Evolutionary conservation across 1,140 invertebrate species (phyloP), one percentile per base, ranked within the genome.

Genomic region (Diabrotica undecimpunctata): DNA sequence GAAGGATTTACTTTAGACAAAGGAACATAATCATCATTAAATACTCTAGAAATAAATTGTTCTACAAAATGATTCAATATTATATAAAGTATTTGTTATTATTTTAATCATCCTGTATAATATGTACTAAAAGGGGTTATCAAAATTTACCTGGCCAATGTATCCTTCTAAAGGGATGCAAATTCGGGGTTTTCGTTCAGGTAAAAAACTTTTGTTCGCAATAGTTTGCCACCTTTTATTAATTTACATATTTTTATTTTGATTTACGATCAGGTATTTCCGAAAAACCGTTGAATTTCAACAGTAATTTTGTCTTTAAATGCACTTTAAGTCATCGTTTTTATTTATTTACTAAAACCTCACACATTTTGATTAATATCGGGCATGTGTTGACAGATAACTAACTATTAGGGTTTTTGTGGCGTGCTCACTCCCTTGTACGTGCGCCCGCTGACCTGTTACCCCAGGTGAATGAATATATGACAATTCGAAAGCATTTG

Each of bases 391-490:
- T 77, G 76, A 77, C 76, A 77, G 73, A 72, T 75, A 69, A 76
- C 74, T 62, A 73, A 75, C 73, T 76, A 77, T 76, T 77, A 77
- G 74, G 74, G 76, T 64, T 75, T 75, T 74, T 77, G 76, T 66
- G 76, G 76, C 76, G 66, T 77, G 76, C 74, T 77, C 76, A 77
- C 76, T 76, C 76, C 76, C 72, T 71, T 76, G 74, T 77, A 74
- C 68, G 57, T 64, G 67, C 67, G 66, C 67, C 74, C 66, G 57
- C 63, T 59, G 70, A 68, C 73, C 73, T 72, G 57, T 68, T 61
- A 54, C 59, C 69, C 70, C 74, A 70, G 73, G 71, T 72, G 71
- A 69, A 60, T 65, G 61, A 50, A 41, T 64, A 69, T 57, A 65
- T 65, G 69, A 25, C 25, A 25, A 68, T 69, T 67, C 12, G n/a